These are phyloP conservation scores for Cephalopachus bancanus DNA, from an alignment of 2,797 vertebrate genomes.

Conservation along the genomic window DNA sequence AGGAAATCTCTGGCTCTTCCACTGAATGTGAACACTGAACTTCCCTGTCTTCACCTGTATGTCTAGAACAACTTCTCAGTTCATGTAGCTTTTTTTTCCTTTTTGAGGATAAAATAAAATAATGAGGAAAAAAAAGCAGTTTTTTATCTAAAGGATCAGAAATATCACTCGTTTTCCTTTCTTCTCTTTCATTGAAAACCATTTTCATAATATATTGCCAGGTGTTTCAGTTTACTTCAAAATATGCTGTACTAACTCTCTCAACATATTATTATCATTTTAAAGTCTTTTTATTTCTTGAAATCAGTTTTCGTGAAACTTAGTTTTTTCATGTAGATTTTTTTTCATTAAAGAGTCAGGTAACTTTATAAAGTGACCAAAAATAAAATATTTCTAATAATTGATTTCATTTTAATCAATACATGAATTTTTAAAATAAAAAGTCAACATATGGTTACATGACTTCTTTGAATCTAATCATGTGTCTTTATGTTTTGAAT, in stretches of 20 bases:
- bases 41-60: not conserved
- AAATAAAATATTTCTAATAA: constrained; percentile 31
- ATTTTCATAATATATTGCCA: not conserved
- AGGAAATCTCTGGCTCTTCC: not conserved
- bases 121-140: not conserved
- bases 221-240: not conserved
- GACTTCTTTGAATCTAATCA: not conserved
- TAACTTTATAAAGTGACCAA: not conserved
- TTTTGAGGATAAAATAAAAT: not conserved
- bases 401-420: constrained; percentile 21
- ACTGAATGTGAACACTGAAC: not conserved
- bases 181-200: not conserved
- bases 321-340: not conserved
- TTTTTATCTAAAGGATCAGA: not conserved
- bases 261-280: not conserved
- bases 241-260: not conserved
- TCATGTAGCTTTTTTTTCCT: not conserved
- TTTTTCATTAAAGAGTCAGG: not conserved
- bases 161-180: not conserved
- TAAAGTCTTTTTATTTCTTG: not conserved
- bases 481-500: not conserved
- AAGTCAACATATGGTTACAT: not conserved
- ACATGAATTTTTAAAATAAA: constrained; percentile 20
- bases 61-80: not conserved
- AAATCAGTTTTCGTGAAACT: not conserved